Base-by-base conservation (phyloP, 35 echinoderm and acorn worm species). In the Eucidaris tribuloides region DNA sequence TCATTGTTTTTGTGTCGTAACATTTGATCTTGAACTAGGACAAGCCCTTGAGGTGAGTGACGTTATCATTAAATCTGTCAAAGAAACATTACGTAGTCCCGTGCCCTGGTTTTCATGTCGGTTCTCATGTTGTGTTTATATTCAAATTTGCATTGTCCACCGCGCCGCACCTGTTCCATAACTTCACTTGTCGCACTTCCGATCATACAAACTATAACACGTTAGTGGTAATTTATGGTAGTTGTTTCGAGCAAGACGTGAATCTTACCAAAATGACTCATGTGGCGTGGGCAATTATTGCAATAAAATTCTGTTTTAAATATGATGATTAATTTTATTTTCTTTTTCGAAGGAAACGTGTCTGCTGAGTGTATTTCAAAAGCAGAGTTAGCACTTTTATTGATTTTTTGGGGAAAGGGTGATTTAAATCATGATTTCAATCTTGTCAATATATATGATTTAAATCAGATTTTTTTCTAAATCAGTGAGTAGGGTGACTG, bases 11-110 rank as follows among this genome's bases (percentile, higher is more conserved):
- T 97, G 94, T 86, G 94, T 97, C 30, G 90, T 97, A 2, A 97
- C 94, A 14, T 97, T 97, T 58, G 94, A 97, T 86, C 82, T 97
- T 44, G 94, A 97, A 66, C 86, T 97, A 4, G 94, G 94, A 62
- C 94, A 97, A 78, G 94, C 94, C 33, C 63, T 97, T 39, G 94
- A 97, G 94, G 94, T 93, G 86, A 74, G 81, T 18, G 29, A 25
- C 17, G 52, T 18, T 42, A 45, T 4, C 11, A 19, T 24, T 14
- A 45, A 31, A 34, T 34, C 18, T 23, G 15, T 7, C 42, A 1
- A 27, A 41, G 2, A 3, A 63, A 9, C 28, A 36, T 48, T 37
- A 30, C 28, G 60, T 14, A 0, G 55, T 11, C 78, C 1, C 1
- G 15, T 19, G 46, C 48, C 40, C 40, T 30, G 31, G 30, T 58